A percentile compares a stretch with the other conserved stretches of the same genome.
Conservation (phyloP, 2,113 vertebrate genomes). For the Brachirus orientalis region DNA sequence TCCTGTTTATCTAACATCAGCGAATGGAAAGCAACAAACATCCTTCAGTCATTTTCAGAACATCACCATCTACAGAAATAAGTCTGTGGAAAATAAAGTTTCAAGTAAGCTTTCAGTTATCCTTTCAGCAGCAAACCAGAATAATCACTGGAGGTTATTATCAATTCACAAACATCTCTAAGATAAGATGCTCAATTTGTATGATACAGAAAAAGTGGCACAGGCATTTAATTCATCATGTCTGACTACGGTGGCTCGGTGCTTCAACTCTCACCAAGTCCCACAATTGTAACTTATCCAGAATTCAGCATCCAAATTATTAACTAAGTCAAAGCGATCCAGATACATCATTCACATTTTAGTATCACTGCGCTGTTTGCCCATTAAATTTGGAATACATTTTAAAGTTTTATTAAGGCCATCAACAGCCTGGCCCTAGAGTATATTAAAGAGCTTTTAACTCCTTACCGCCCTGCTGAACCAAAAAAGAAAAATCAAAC, state of each 20-base stretch:
- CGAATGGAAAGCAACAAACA: too few species aligned
- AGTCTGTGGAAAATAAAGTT: too few species aligned
- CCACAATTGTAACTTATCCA: neutral
- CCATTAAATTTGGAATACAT: slow-evolving; percentile 1
- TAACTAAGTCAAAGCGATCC: neutral
- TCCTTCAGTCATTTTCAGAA: too few species aligned
- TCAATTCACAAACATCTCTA: too few species aligned
- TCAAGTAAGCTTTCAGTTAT: too few species aligned
- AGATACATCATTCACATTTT: neutral
- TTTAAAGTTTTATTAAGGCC: slow-evolving; percentile 4
- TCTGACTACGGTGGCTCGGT: too few species aligned
- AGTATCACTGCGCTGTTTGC: neutral
- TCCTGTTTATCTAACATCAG: too few species aligned
- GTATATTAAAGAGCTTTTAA: neutral
- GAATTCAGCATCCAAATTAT: neutral
- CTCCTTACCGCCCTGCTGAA: neutral
- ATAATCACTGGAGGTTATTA: too few species aligned
- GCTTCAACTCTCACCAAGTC: neutral
- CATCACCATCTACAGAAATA: too few species aligned
- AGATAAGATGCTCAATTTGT: neutral
- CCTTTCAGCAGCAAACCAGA: too few species aligned
- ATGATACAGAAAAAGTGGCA: neutral
- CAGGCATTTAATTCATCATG: neutral
- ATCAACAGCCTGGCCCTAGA: neutral
- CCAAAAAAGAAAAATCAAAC: too few species aligned